Evolutionary conservation across 2,888 invertebrate genomes (phyloP), one percentile per base, ranked within the genome.

Genomic region (Brachylomia viminalis): DNA sequence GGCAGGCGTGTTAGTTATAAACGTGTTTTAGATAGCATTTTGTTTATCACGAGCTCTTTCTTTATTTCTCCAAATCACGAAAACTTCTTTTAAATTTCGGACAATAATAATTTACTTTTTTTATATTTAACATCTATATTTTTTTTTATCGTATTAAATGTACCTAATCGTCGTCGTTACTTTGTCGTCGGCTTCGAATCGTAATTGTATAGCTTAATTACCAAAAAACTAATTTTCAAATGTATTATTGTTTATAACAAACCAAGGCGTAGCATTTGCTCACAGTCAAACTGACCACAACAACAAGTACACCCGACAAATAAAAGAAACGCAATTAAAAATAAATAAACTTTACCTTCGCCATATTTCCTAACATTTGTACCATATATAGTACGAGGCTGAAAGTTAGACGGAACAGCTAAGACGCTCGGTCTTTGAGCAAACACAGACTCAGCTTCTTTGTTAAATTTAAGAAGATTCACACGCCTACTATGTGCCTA

Each of bases 401-500:
- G 23, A 54, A 83, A 74, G 69, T 87, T 82, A 62, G 65, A 74
- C 75, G 59, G 80, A 61, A 68, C 72, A 75, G 73, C 89, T 89
- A 88, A 88, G 86, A 82, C 86, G 80, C 84, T 90, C 83, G 88
- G 89, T 89, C 87, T 88, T 87, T 88, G 84, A 82, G 86, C 89
- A 92, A 92, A 92, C 90, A 91, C 82, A 71, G 77, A 88, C 89
- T 91, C 90, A 86, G 88, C 86, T 88, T 87, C 89, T 91, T 91
- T 89, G 88, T 89, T 87, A 88, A 91, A 91, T 91, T 89, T 90
- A 81, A 84, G 86, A 86, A 88, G 81, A 85, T 83, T 80, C 45
- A 79, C 83, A 82, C 80, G 85, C 84, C 77, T 68, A 69, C 71
- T 64, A 11, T 74, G 45, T 54, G 33, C 23, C 23, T 23, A 17